phyloP scores from a whole-genome alignment of 35 echinoderm and acorn worm genomes.

The Hemicentrotus pulcherrimus region DNA sequence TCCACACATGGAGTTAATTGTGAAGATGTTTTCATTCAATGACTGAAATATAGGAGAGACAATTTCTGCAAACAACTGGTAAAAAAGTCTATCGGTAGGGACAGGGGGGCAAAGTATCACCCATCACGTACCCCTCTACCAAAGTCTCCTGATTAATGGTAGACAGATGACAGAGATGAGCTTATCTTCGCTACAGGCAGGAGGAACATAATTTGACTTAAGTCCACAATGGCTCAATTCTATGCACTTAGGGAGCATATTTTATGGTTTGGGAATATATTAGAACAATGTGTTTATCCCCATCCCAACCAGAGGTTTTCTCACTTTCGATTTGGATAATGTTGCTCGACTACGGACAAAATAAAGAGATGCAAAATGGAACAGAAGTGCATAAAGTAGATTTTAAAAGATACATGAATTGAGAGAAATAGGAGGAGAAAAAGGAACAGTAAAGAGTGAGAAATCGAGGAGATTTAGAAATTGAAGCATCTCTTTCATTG shows the following conservation, averaged over 20 bases:
- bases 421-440: no score
- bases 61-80: not conserved
- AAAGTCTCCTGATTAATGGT: not conserved
- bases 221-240: not conserved
- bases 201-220: not conserved
- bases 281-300: no score
- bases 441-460: no score
- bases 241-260: not conserved
- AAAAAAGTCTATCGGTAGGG: not conserved
- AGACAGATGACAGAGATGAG: not conserved
- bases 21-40: not conserved
- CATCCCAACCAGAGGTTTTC: no score
- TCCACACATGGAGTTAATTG: not conserved
- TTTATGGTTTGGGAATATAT: not conserved
- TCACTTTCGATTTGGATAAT: no score
- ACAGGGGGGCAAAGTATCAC: not conserved
- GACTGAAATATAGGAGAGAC: not conserved
- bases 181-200: not conserved
- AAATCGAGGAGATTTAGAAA: no score
- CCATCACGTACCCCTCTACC: not conserved
- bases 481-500: no score
- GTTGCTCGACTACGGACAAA: no score
- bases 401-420: no score
- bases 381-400: no score
- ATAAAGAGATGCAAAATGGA: no score